Base-by-base conservation (phyloP, 2,888 invertebrate genomes). In the Esperia sulphurella region DNA sequence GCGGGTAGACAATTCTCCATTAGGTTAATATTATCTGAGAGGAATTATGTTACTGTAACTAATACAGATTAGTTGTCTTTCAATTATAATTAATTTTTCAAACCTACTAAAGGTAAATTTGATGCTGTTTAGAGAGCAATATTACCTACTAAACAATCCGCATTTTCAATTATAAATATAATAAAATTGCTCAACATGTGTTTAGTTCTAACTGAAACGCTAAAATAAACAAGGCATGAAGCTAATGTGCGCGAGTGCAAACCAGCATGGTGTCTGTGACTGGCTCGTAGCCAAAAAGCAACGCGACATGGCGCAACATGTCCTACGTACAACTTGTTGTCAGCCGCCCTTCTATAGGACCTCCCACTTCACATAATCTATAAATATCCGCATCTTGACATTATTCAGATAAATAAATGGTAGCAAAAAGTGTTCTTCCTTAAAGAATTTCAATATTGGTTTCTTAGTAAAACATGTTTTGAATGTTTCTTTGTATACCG, bases 251-350 rank as follows among this genome's bases (percentile, higher is more conserved):
- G 57, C 51, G 55, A 56, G 58, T 55, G 62, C 61, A 63, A 60
- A 63, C 65, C 62, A 61, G 58, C 30, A 35, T 45, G 29, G 54
- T 59, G 63, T 60, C 52, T 52, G 53, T 52, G 54, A 50, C 57
- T 81, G 83, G 83, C 78, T 49, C 28, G 21, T 46, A 47, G 75
- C 80, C 81, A 44, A 8, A n/a, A 55, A 63, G 57, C 52, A 56
- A 55, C 57, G 58, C 62, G 62, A 68, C 66, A 60, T 71, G 67
- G 68, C 66, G 71, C 68, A 75, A 73, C 70, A 66, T 75, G 21
- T 21, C 21, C 21, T 21, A 21, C 68, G 70, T 53, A 48, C 43
- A n/a, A 45, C 39, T 46, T 45, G 52, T 53, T 58, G 54, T 58
- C 50, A 59, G 30, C 51, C 50, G 60, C 66, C 62, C 63, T 71